Evolutionary conservation across 2,113 vertebrate genomes (phyloP).

Genomic region (Verasper variegatus): DNA sequence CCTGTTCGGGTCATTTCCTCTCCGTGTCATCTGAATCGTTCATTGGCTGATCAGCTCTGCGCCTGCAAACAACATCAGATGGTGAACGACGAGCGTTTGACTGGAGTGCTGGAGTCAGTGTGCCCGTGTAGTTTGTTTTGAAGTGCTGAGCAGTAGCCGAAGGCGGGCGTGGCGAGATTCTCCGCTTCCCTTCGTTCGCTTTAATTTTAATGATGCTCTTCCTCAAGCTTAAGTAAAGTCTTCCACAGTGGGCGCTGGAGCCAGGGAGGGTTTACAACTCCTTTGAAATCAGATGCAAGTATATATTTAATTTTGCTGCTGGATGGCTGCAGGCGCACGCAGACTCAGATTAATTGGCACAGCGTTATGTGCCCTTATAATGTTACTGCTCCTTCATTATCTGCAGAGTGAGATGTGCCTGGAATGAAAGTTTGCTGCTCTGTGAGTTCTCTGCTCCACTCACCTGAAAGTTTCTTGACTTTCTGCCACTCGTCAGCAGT

Average conservation of each 20-base stretch:
- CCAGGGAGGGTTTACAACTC: slow-evolving; percentile 41
- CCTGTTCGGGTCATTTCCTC: too few species aligned
- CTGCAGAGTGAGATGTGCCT: background rate
- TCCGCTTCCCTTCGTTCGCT: slow-evolving; percentile 4
- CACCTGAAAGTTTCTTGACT: slow-evolving; percentile 69
- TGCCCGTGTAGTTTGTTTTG: background rate
- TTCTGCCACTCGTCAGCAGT: slow-evolving; percentile 30
- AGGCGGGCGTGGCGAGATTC: background rate
- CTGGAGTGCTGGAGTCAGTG: too few species aligned
- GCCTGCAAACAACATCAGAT: too few species aligned
- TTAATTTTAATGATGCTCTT: slow-evolving; percentile 78
- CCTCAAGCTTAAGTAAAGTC: slow-evolving; percentile 70
- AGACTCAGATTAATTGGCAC: slow-evolving; percentile 53
- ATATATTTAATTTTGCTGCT: slow-evolving; percentile 73
- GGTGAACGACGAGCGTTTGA: too few species aligned
- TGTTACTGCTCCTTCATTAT: slow-evolving; percentile 32
- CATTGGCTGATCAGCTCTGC: too few species aligned
- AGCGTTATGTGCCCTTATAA: slow-evolving; percentile 11
- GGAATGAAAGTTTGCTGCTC: slow-evolving; percentile 23
- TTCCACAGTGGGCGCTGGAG: slow-evolving; percentile 54
- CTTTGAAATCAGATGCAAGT: slow-evolving; percentile 73
- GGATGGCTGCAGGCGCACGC: slow-evolving; percentile 47
- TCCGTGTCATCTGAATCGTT: too few species aligned
- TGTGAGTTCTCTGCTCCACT: slow-evolving; percentile 8
- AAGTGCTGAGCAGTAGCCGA: background rate